Evolutionary conservation across 2,113 vertebrate genomes (phyloP).

Genomic region (Aegypius monachus): DNA sequence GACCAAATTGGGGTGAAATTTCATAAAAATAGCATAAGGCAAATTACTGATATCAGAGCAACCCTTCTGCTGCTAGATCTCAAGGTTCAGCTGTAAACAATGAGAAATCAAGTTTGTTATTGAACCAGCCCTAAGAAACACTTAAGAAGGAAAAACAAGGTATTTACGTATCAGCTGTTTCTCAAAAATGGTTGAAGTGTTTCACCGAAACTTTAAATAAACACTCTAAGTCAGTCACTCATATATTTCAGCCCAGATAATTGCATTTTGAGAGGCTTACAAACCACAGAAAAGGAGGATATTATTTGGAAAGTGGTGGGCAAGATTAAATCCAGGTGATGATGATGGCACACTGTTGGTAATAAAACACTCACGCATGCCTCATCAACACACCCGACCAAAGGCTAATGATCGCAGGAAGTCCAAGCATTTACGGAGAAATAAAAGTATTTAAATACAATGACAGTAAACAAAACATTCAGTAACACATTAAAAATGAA

Average conservation of each 20-base stretch:
- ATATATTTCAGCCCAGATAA: background rate
- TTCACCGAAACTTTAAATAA: slow-evolving; percentile 8
- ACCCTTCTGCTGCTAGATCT: background rate
- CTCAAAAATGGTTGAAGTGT: background rate
- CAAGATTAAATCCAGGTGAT: slow-evolving; percentile 12
- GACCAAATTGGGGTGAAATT: background rate
- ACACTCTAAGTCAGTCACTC: slow-evolving; percentile 5
- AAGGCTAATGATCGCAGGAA: background rate
- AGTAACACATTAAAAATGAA: background rate
- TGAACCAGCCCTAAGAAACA: background rate
- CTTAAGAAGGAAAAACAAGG: background rate
- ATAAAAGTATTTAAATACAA: background rate
- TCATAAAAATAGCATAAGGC: background rate
- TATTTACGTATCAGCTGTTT: background rate
- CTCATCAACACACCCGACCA: background rate
- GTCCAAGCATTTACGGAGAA: background rate
- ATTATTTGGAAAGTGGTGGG: background rate
- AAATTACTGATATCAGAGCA: background rate
- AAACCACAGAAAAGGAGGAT: background rate
- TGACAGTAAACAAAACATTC: background rate
- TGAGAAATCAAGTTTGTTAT: background rate
- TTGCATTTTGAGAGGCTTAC: background rate
- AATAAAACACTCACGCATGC: background rate
- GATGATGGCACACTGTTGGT: background rate
- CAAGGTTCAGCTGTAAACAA: background rate